Evolutionary conservation across 2,113 vertebrate species (phyloP).

Genomic region (Globicephala melas): DNA sequence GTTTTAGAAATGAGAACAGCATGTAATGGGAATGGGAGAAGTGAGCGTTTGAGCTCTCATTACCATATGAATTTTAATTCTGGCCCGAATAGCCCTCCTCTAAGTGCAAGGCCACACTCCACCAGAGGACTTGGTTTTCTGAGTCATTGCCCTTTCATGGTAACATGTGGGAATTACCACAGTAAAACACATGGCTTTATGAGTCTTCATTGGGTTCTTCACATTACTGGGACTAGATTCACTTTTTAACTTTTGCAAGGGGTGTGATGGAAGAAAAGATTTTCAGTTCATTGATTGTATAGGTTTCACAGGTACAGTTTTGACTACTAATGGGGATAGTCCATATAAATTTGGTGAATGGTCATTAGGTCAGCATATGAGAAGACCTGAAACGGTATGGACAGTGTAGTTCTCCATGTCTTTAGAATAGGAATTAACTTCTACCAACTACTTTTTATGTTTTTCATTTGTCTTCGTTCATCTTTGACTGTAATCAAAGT

Average conservation of each 20-base stretch:
- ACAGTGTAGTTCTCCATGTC: background rate
- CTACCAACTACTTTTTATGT: background rate
- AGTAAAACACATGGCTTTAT: background rate
- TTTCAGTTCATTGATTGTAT: background rate
- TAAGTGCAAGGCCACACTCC: background rate
- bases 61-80: background rate
- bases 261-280: background rate
- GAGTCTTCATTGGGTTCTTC: background rate
- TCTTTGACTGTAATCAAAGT: background rate
- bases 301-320: background rate
- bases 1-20: constrained; percentile 7
- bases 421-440: background rate
- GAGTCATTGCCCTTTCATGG: background rate
- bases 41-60: background rate
- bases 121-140: background rate
- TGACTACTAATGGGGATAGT: background rate
- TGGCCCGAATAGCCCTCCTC: background rate
- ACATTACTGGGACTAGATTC: background rate
- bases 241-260: background rate
- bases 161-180: background rate
- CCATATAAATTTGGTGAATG: background rate
- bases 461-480: background rate
- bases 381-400: background rate
- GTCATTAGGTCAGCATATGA: background rate
- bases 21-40: background rate